phyloP scores from a whole-genome alignment of 2,888 invertebrate species.

The Syrista parreyssii region DNA sequence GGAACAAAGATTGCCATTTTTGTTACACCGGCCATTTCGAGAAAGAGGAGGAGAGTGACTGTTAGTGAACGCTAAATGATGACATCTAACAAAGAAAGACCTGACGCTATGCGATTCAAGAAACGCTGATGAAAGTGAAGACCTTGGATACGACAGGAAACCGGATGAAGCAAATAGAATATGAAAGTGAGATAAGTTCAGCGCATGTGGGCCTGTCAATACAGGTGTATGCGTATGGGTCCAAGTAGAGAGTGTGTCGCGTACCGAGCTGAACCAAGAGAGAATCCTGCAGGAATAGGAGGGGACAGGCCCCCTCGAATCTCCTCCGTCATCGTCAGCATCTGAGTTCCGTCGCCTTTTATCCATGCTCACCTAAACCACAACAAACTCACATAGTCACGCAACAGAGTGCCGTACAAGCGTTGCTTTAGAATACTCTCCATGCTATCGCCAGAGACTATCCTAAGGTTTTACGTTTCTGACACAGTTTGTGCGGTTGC shows the following conservation, averaged over 20 bases:
- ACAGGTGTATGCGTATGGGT: conserved; percentile 61
- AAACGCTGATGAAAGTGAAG: conserved; percentile 25
- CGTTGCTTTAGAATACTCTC: neutral
- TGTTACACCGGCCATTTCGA: no score
- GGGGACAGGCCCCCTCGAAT: conserved; percentile 58
- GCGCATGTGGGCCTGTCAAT: conserved; percentile 36
- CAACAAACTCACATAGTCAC: conserved; percentile 60
- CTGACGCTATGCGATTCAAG: no score
- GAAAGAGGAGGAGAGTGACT: no score
- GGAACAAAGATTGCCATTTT: no score
- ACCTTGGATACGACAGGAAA: conserved; percentile 8
- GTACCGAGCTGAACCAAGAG: conserved; percentile 66
- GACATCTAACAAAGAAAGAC: no score
- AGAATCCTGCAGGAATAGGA: conserved; percentile 64
- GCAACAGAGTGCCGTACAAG: conserved; percentile 17
- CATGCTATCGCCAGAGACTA: neutral
- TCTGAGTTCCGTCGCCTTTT: conserved; percentile 62
- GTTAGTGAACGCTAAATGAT: no score
- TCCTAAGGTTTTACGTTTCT: no score
- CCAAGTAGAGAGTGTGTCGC: conserved; percentile 64
- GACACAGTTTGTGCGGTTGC: no score
- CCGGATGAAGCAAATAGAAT: conserved; percentile 33
- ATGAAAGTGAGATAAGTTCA: conserved; percentile 23
- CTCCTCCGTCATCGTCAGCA: conserved; percentile 58
- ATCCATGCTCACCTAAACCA: conserved; percentile 65